Percentiles rank a stretch among this genome's conserved stretches.
Evolutionary conservation across 2,797 vertebrate genomes (phyloP).

Genomic region (Adrianichthys oophorus): DNA sequence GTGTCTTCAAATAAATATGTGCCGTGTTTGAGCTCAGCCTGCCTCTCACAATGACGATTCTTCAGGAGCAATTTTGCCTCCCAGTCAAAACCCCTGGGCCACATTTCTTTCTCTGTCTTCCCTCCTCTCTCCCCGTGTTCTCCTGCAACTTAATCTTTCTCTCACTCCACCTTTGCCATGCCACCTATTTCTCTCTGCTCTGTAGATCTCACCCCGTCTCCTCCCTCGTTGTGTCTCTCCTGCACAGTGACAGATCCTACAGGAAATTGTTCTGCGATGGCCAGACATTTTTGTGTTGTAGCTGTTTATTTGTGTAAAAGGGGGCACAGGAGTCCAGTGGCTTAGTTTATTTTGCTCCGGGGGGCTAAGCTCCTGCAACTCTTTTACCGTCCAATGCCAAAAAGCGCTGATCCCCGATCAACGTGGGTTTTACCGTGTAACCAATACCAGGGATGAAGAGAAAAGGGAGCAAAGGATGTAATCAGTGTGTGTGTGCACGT

Average conservation of each 20-base stretch:
- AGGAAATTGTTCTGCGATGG: conserved; percentile 76
- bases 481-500: conserved; percentile 59
- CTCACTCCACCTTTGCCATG: conserved; percentile 39
- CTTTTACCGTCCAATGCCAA: conserved; percentile 41
- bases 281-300: conserved; percentile 68
- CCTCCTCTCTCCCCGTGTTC: conserved; percentile 6
- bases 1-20: conserved; percentile 55
- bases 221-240: conserved; percentile 36
- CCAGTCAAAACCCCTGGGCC: conserved; percentile 41
- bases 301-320: conserved; percentile 72
- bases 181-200: conserved; percentile 47
- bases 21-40: conserved; percentile 38
- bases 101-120: conserved; percentile 37
- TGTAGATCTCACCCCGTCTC: conserved; percentile 31
- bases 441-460: conserved; percentile 60
- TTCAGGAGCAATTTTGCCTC: conserved; percentile 36
- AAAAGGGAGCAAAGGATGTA: conserved; percentile 60
- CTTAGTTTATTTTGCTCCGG: conserved; percentile 17
- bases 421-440: conserved; percentile 63
- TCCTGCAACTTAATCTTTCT: conserved; percentile 56
- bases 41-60: conserved; percentile 35
- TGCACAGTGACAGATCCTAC: conserved; percentile 70
- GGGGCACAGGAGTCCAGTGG: conserved; percentile 18
- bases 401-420: conserved; percentile 62
- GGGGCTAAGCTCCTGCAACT: conserved; percentile 65